Conservation (phyloP, 2,888 invertebrate species). For the Rhodophaea formosa region DNA sequence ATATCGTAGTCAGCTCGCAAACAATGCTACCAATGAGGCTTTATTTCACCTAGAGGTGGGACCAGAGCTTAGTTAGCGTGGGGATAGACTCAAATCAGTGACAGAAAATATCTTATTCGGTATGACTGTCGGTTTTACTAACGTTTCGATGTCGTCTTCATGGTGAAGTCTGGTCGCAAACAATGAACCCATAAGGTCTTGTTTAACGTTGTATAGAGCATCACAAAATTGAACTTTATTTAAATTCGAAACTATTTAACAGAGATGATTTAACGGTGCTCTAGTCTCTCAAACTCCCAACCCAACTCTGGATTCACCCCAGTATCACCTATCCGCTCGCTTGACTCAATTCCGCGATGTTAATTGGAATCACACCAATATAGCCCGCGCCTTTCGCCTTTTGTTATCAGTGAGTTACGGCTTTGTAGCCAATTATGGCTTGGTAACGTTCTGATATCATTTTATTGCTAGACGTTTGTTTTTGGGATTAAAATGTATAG, state of each 20-base stretch:
- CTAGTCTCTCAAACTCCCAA: not conserved
- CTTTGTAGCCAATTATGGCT: constrained; percentile 57
- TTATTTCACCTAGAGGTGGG: constrained; percentile 49
- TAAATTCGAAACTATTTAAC: too few species aligned
- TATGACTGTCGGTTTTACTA: too few species aligned
- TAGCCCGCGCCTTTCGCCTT: constrained; percentile 53
- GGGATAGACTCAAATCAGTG: too few species aligned
- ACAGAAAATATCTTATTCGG: too few species aligned
- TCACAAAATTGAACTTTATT: too few species aligned
- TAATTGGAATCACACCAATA: constrained; percentile 69
- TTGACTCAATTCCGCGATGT: constrained; percentile 62
- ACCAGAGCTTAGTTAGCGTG: too few species aligned
- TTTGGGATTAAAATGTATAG: not conserved
- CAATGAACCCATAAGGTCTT: too few species aligned
- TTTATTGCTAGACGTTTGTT: constrained; percentile 1
- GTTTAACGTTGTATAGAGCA: constrained; percentile 36
- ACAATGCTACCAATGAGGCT: constrained; percentile 55
- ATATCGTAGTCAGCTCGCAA: constrained; percentile 24
- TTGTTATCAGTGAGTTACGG: constrained; percentile 67
- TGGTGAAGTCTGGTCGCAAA: too few species aligned
- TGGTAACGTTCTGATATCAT: constrained; percentile 11
- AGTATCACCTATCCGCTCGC: constrained; percentile 38
- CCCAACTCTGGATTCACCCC: constrained; percentile 22
- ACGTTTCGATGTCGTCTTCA: too few species aligned
- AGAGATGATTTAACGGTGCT: not conserved